These are phyloP conservation scores for Rachycentron canadum DNA, from an alignment of 2,797 vertebrate species.

Conservation along the genomic window DNA sequence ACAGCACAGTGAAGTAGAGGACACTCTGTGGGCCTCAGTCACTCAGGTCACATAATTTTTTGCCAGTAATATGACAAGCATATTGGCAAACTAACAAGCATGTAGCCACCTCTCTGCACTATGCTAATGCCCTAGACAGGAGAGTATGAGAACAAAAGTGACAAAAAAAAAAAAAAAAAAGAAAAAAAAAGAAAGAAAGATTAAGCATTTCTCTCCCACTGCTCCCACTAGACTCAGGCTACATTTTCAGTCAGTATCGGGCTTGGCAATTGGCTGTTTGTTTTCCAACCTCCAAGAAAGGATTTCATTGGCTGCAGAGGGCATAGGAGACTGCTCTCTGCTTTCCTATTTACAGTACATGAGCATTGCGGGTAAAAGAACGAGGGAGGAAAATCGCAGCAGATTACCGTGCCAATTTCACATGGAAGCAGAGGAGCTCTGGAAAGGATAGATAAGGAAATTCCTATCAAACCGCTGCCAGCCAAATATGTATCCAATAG, in stretches of 20 bases:
- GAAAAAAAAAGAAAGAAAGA: conserved; percentile 33
- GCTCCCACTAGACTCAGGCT: conserved; percentile 47
- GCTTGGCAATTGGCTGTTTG: conserved; percentile 73
- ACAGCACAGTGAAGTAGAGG: conserved; percentile 13
- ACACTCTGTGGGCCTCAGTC: conserved; percentile 2
- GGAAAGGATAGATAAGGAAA: conserved; percentile 88
- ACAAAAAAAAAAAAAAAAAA: conserved; percentile 11
- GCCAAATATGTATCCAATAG: conserved; percentile 86
- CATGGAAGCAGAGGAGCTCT: conserved; percentile 85
- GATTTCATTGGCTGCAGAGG: conserved; percentile 77
- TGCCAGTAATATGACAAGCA: conserved; percentile 39
- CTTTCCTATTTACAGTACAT: conserved; percentile 83
- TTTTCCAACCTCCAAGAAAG: conserved; percentile 70
- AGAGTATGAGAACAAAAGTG: conserved; percentile 39
- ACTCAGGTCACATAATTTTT: conserved; percentile 44
- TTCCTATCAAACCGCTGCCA: conserved; percentile 85
- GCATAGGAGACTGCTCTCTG: conserved; percentile 74
- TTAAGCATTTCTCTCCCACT: conserved; percentile 48
- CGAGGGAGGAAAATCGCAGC: conserved; percentile 82
- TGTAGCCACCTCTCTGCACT: conserved; percentile 37
- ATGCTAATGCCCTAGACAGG: conserved; percentile 39
- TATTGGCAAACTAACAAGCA: conserved; percentile 57
- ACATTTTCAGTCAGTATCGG: conserved; percentile 66
- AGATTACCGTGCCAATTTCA: conserved; percentile 88
- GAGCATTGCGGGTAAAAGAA: conserved; percentile 79